Base-by-base conservation (phyloP, 2,113 vertebrate genomes). In the Mustela nigripes region DNA sequence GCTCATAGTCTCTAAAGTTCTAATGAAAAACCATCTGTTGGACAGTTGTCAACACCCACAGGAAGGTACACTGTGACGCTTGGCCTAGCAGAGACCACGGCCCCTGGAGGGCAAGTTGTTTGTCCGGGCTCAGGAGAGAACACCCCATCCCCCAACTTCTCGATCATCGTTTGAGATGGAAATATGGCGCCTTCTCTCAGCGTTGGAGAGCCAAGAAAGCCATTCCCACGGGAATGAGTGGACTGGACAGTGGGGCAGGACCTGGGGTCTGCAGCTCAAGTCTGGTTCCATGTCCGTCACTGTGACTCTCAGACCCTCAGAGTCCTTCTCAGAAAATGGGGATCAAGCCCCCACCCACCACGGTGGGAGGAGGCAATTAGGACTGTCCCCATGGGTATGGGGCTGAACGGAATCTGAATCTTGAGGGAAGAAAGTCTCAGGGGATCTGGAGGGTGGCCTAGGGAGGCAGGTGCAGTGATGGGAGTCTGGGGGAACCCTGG, bases 1-100 rank as follows among this genome's bases (percentile, higher is more conserved):
- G 97, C 65, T 56, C 76, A 91, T 31, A 73, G 82, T 95, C 91
- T 65, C 97, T 93, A 33, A 95, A 92, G n/a, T 97, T 94, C 96
- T 95, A 97, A 95, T 94, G 53, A 95, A 95, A 97, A 98, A 98
- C 56, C 96, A 88, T 81, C 76, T 82, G 76, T 94, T 74, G 93
- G 76, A 93, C 67, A 12, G 62, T 73, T 96, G 88, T 98, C 18
- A 65, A 21, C 63, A 81, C 81, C 93, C 88, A 85, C 85, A 89
- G 93, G n/a, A 33, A 33, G 53, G 42, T 26, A 14, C 4, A 16
- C 16, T 0, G 19, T 10, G 42, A 48, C 14, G 73, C 16, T 39
- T 11, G 15, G 48, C 24, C 3, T 45, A 8, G 39, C 5, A 56
- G 62, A 48, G 31, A 74, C 5, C 39, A 28, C n/a, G 18, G 22